phyloP scores from a whole-genome alignment of 1,140 invertebrate species.

The Eurytemora carolleeae region DNA sequence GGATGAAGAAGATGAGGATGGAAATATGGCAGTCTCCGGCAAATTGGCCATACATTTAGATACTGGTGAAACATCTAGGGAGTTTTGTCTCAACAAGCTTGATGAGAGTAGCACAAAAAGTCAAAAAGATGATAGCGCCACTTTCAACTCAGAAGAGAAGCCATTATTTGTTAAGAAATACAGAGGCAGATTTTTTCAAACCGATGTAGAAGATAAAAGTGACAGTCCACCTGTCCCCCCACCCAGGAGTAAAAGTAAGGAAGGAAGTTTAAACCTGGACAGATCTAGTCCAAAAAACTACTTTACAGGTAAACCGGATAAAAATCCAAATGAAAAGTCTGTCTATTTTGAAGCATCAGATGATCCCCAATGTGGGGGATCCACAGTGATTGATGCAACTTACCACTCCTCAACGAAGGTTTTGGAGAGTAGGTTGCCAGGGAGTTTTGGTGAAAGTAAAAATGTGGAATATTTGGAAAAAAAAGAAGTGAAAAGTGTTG shows the following conservation, averaged over 20 bases:
- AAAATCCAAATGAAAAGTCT: too few species aligned
- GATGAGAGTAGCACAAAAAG: not conserved
- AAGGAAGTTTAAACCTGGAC: slow-evolving; percentile 7
- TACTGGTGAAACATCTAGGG: not conserved
- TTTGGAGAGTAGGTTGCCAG: not conserved
- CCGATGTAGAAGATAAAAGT: not conserved
- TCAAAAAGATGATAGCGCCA: not conserved
- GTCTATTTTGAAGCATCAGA: too few species aligned
- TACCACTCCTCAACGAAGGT: too few species aligned
- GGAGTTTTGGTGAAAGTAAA: not conserved
- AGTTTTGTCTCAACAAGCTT: not conserved
- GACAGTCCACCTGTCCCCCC: slow-evolving; percentile 8
- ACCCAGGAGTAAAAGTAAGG: slow-evolving; percentile 8
- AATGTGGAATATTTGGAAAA: not conserved
- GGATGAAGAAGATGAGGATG: not conserved
- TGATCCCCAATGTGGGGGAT: too few species aligned
- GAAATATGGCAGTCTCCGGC: not conserved
- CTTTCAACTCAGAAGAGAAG: not conserved
- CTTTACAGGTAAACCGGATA: too few species aligned
- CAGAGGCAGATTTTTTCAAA: too few species aligned
- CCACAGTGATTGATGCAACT: too few species aligned
- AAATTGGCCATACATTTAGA: not conserved
- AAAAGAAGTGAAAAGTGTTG: not conserved
- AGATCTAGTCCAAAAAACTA: too few species aligned
- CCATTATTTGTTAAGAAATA: not conserved